Conservation (phyloP, 1,140 invertebrate genomes). For the Neocloeon triangulifer region DNA sequence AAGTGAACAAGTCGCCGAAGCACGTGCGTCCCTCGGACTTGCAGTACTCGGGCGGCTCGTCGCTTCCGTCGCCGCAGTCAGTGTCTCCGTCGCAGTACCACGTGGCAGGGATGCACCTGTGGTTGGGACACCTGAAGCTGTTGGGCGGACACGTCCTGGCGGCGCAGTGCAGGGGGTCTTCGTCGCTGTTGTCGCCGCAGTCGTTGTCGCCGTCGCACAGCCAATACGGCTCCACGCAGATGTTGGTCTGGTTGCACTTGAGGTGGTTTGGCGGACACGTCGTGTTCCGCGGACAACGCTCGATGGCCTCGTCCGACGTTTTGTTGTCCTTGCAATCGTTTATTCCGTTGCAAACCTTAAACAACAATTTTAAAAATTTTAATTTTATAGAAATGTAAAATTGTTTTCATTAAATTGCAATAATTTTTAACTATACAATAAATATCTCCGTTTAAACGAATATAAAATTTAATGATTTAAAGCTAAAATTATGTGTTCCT, state of each 20-base stretch:
- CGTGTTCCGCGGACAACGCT: slow-evolving; percentile 61
- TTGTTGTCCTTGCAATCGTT: slow-evolving; percentile 87
- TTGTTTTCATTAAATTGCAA: no score
- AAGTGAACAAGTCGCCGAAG: slow-evolving; percentile 85
- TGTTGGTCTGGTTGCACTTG: slow-evolving; percentile 82
- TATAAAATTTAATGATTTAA: no score
- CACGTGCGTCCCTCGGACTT: slow-evolving; percentile 86
- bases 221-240: slow-evolving; percentile 89
- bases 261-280: slow-evolving; percentile 70
- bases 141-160: slow-evolving; percentile 74
- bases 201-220: slow-evolving; percentile 86
- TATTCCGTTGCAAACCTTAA: slow-evolving; percentile 68
- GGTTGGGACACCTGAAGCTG: slow-evolving; percentile 70
- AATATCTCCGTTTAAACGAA: no score
- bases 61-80: slow-evolving; percentile 71
- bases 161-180: slow-evolving; percentile 72
- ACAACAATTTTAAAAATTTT: no score
- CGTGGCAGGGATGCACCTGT: slow-evolving; percentile 69
- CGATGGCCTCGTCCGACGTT: slow-evolving; percentile 75
- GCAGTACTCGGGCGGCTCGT: slow-evolving; percentile 79
- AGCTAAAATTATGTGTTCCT: no score
- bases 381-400: no score
- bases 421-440: no score
- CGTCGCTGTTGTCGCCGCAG: slow-evolving; percentile 89
- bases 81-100: slow-evolving; percentile 85